Evolutionary conservation across 2,113 vertebrate genomes (phyloP).

Genomic region (Vulpes lagopus): DNA sequence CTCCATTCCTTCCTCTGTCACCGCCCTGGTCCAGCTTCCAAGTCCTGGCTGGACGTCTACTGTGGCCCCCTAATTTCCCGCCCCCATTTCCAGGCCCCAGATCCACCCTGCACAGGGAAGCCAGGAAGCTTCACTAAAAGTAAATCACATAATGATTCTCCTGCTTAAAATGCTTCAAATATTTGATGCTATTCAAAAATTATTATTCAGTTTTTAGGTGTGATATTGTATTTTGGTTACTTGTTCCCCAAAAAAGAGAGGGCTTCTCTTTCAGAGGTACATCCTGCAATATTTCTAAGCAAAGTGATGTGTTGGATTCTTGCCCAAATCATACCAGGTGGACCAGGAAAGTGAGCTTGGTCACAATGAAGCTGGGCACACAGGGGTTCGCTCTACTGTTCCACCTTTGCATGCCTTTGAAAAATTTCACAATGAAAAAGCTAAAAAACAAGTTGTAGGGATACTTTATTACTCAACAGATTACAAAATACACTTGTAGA

Average conservation of each 20-base stretch:
- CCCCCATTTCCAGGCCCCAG: not conserved
- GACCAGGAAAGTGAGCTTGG: not conserved
- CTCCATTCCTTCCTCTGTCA: not conserved
- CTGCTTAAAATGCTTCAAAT: not conserved
- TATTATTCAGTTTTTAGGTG: not conserved
- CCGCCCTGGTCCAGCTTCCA: not conserved
- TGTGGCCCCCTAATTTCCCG: not conserved
- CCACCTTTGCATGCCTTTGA: not conserved
- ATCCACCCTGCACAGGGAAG: not conserved
- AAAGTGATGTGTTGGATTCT: not conserved
- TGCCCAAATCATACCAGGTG: not conserved
- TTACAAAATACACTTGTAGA: not conserved
- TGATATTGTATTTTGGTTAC: not conserved
- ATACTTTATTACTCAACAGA: constrained; percentile 14
- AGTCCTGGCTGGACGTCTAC: not conserved
- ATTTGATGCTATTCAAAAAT: not conserved
- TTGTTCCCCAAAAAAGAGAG: not conserved
- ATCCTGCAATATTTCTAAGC: not conserved
- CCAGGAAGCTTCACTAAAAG: not conserved
- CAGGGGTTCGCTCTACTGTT: fast-evolving
- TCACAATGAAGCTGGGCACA: fast-evolving
- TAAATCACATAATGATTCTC: not conserved
- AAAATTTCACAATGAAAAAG: not conserved
- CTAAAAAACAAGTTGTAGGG: not conserved
- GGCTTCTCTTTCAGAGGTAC: not conserved